phyloP scores from a whole-genome alignment of 2,113 vertebrate species.

The Elaphurus davidianus region DNA sequence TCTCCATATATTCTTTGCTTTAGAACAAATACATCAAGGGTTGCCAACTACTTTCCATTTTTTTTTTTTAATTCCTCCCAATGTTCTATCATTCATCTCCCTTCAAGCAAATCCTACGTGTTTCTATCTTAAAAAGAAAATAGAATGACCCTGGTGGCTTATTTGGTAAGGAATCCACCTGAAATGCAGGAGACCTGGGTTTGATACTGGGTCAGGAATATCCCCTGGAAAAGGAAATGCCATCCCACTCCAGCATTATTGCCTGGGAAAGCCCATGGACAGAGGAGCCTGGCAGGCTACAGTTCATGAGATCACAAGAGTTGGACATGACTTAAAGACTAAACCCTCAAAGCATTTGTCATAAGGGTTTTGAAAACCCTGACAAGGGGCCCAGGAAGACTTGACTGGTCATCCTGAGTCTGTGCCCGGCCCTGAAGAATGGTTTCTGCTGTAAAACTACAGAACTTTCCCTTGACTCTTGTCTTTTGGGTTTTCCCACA shows the following conservation, averaged over 20 bases:
- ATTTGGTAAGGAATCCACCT: neutral
- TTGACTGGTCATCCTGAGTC: neutral
- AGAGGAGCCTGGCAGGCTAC: neutral
- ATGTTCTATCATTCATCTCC: slow-evolving; percentile 8
- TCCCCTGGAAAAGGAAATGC: neutral
- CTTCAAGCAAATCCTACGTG: neutral
- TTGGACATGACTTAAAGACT: neutral
- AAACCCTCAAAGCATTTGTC: neutral
- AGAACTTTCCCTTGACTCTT: neutral
- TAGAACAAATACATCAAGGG: neutral
- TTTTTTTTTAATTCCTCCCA: neutral
- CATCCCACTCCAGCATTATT: neutral
- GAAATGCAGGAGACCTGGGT: neutral
- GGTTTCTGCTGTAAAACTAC: neutral
- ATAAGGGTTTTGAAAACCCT: neutral
- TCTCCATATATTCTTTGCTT: neutral
- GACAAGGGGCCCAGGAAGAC: neutral
- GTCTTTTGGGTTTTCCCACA: neutral
- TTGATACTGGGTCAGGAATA: neutral
- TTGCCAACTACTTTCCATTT: neutral
- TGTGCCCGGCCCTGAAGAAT: neutral
- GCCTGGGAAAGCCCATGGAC: neutral
- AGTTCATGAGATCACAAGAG: neutral
- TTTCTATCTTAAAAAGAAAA: neutral
- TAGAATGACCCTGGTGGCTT: neutral